Evolutionary conservation across 2,888 invertebrate genomes (phyloP), one percentile per base, ranked within the genome.

Genomic region (Tromatobia lineatoria): DNA sequence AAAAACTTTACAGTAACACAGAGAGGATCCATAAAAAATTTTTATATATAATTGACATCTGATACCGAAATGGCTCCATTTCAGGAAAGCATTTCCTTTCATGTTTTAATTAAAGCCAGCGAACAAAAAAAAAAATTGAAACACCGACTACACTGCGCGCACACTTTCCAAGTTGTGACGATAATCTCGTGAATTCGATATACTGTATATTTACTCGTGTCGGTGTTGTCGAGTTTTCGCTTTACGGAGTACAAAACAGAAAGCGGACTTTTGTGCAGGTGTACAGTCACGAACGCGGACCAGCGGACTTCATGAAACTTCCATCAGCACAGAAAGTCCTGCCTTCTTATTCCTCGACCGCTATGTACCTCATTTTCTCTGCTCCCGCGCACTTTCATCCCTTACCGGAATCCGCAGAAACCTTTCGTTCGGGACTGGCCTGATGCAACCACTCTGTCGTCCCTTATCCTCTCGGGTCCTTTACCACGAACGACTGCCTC

Each of bases 251-350:
- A 13, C 38, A 66, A 3, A 50, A 52, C 57, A 13, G 23, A 29
- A 20, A n/a, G 38, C 38, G 29, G 45, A 42, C 54, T 54, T n/a
- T 69, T 52, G 50, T 52, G 23, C 42, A 67, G 71, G 54, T 57
- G 25, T 20, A 20, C n/a, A 57, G 38, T 38, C 61, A 45, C 34
- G 38, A 45, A 45, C 45, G 23, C 23, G 34, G 25, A 45, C 47
- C 29, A n/a, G 18, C 57, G 69, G 69, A 88, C 86, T 88, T 86
- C 88, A 88, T 89, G 88, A 89, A 88, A 88, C 83, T 89, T 89
- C 86, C 86, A 89, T 87, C 71, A 82, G 86, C 18, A 57, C 59
- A 34, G 54, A 77, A 64, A 50, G 47, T 25, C 45, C 59, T 25
- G 61, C n/a, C 76, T 52, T 45, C 57, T 34, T 57, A 67, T 76